Base-by-base conservation (phyloP, 2,888 invertebrate species). In the Aethes cnicana region DNA sequence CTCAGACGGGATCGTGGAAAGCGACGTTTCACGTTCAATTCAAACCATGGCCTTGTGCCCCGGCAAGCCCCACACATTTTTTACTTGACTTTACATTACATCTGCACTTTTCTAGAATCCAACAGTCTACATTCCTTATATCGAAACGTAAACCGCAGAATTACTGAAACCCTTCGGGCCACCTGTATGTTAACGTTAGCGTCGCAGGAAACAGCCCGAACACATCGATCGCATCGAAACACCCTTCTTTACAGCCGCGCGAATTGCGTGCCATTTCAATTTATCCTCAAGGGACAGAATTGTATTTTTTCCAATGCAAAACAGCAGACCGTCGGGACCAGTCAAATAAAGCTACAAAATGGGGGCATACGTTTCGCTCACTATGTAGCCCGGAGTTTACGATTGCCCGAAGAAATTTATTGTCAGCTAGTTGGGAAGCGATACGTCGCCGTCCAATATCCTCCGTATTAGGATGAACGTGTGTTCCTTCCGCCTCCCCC, bases 251-350 rank as follows among this genome's bases (percentile, higher is more conserved):
- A 73, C 66, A 63, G 63, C 53, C 67, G 72, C 62, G 77, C 66
- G 78, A 73, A 77, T 80, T 76, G 74, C 71, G 33, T 21, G 76
- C 81, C 77, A 77, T 83, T 82, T 79, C 82, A 84, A 83, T 83
- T 79, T 81, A 79, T 81, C 63, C 74, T 69, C 74, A 54, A 59
- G 67, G 55, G 72, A 64, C 64, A 47, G 63, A 60, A 69, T 69
- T 75, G 74, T 74, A 75, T 79, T 80, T 82, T 81, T 81, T 78
- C 70, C 71, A 68, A 84, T 84, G 85, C 84, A 84, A 84, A 84
- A 72, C 72, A 78, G 73, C 77, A 74, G 74, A 74, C 68, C 69
- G 62, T 54, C 52, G 62, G 66, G 50, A 42, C 49, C 32, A 35
- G 47, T 42, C 47, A 42, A 50, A 47, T 52, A 53, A 54, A 54